phyloP scores from a whole-genome alignment of 2,888 invertebrate species.

The Chromoteleia sp. region DNA sequence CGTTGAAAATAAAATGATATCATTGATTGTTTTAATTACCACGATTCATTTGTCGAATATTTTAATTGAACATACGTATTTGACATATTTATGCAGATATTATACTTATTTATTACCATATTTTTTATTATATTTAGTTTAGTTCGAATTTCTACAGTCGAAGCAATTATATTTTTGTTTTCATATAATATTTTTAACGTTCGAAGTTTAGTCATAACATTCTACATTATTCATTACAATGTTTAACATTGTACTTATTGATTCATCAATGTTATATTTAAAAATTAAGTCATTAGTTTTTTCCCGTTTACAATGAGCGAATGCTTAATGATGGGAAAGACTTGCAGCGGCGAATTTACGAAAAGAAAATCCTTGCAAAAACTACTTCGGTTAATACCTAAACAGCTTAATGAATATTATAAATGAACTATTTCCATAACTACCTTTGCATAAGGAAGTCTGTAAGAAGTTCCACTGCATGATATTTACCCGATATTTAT shows the following conservation, averaged over 20 bases:
- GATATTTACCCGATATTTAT: conserved; percentile 32
- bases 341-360: background rate
- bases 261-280: conserved; percentile 6
- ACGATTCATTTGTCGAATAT: no score
- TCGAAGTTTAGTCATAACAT: no score
- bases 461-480: conserved; percentile 14
- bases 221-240: conserved; percentile 3
- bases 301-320: conserved; percentile 3
- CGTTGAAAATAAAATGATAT: conserved; percentile 12
- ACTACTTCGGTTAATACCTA: conserved; percentile 41
- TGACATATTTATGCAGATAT: no score
- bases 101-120: no score
- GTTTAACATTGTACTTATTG: conserved; percentile 6
- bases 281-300: conserved; percentile 39
- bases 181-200: no score
- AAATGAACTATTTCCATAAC: conserved; percentile 31
- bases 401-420: conserved; percentile 45
- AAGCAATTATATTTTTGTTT: no score
- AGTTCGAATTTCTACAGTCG: no score
- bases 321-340: conserved; percentile 4
- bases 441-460: background rate
- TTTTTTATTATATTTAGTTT: no score
- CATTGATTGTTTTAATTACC: background rate
- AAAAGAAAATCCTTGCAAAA: conserved; percentile 35
- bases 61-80: no score